Percentiles rank a stretch among this genome's conserved stretches.
Evolutionary conservation across 2,113 vertebrate species (phyloP).

Genomic region (Zapornia atra): DNA sequence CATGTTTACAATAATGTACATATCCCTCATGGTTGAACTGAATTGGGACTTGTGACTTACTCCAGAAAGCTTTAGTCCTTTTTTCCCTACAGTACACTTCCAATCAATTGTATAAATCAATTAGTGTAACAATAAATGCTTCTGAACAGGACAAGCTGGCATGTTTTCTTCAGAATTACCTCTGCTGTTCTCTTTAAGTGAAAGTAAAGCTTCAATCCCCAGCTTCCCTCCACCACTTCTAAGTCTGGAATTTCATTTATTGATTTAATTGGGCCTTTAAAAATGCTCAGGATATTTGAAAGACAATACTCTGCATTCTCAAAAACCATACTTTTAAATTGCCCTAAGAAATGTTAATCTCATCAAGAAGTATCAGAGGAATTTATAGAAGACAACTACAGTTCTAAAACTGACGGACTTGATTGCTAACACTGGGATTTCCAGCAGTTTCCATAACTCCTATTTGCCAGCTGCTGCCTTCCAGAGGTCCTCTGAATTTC

Average conservation of each 20-base stretch:
- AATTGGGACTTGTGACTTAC: not conserved
- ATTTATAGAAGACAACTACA: not conserved
- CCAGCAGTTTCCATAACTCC: not conserved
- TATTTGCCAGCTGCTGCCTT: not conserved
- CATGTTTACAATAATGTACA: rapidly evolving
- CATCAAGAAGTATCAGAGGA: not conserved
- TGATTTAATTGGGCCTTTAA: not conserved
- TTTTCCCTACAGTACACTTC: not conserved
- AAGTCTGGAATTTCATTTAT: not conserved
- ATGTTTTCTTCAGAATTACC: not conserved
- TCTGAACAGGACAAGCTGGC: not conserved
- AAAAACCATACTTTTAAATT: not conserved
- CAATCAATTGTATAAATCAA: not conserved
- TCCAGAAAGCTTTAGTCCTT: not conserved
- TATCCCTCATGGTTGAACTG: not conserved
- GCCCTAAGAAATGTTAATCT: not conserved
- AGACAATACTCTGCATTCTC: not conserved
- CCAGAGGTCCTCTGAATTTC: not conserved
- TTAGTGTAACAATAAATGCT: not conserved
- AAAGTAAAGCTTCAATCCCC: not conserved
- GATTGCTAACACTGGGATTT: not conserved
- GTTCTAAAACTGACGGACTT: not conserved
- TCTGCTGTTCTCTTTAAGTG: not conserved
- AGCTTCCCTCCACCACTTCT: too few relatives aligned
- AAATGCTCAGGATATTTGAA: not conserved